Evolutionary conservation across 2,888 invertebrate genomes (phyloP), one percentile per base, ranked within the genome.

Genomic region (Tuta absoluta): DNA sequence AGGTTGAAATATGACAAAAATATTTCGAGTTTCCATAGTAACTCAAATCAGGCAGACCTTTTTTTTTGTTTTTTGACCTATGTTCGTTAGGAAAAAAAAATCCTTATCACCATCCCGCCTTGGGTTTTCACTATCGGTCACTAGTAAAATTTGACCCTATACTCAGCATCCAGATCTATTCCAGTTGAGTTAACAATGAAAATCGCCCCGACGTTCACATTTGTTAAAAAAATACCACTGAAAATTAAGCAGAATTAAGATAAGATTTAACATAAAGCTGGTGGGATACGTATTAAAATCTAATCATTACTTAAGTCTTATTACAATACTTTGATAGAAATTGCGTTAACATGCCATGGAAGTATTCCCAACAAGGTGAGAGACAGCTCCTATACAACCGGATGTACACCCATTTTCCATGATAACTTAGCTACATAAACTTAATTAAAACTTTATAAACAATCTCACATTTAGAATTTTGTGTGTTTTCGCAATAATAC

Each of bases 401-500:
- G 4, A 45, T 45, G 45, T n/a, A n/a, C 17, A 45, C 45, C 45
- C 45, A 1, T 17, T 45, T 45, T 45, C 45, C 45, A 45, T 45
- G 5, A 45, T 17, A 33, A 11, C n/a, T 41, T 33, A 33, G 1
- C 33, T 33, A 33, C 33, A 17, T 45, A 17, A 0, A 17, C n/a
- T n/a, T 37, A 45, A n/a, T 45, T 45, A 17, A 45, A 45, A 45
- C n/a, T 45, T n/a, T 17, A 45, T 17, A 17, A 45, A 45, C 45
- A 45, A 45, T 45, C 45, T 45, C 45, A 45, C 45, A n/a, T 45
- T 45, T n/a, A n/a, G n/a, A 45, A n/a, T n/a, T n/a, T 45, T 45
- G 45, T 45, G n/a, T 17, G 45, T 45, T 45, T 14, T 45, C 17
- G 37, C 37, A 1, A 11, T 11, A 8, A 37, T 37, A 37, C 37